Base-by-base conservation (phyloP, 1,140 invertebrate species). In the Drosophila simulans region DNA sequence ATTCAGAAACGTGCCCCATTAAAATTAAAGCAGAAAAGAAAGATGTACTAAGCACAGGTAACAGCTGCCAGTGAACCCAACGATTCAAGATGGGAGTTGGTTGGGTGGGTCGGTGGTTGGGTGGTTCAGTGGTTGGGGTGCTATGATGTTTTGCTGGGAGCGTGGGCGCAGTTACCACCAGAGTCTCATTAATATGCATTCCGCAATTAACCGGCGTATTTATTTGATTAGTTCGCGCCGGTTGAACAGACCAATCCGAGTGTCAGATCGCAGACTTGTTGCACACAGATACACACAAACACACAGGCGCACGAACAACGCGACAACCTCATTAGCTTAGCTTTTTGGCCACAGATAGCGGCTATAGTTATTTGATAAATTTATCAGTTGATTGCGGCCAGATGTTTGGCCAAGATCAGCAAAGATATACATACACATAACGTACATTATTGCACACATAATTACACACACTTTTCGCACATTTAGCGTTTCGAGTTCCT, bases 361-460 rank as follows among this genome's bases (percentile, higher is more conserved):
- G 20, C 20, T 22, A 22, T 35, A 80, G 59, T 59, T 81, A 83
- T 89, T 88, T 88, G 80, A 88, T 73, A 83, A 73, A 63, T 80
- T 83, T 86, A 86, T 86, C 79, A 79, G 69, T 64, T 71, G 60
- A 78, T 86, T 86, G 68, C 51, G 42, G 22, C 64, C 51, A 70
- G 66, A 46, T 70, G 66, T 49, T 52, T 10, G 31, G 7, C 15
- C 4, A n/a, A 70, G 42, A 68, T 39, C 49, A 39, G 4, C 31
- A 4, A 20, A 20, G 52, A 15, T 51, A 17, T n/a, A 12, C 17
- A 53, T 15, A 12, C 17, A 53, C 11, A 7, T 54, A 17, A 3
- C 20, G 5, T 4, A 17, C 8, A 48, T 27, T 5, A 13, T 22
- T 22, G 31, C 31, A 31, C 31, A 31, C 27, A 31, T 31, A 22